Evolutionary conservation across 2,888 invertebrate genomes (phyloP).

Genomic region (Mesorhabditis spiculigera): DNA sequence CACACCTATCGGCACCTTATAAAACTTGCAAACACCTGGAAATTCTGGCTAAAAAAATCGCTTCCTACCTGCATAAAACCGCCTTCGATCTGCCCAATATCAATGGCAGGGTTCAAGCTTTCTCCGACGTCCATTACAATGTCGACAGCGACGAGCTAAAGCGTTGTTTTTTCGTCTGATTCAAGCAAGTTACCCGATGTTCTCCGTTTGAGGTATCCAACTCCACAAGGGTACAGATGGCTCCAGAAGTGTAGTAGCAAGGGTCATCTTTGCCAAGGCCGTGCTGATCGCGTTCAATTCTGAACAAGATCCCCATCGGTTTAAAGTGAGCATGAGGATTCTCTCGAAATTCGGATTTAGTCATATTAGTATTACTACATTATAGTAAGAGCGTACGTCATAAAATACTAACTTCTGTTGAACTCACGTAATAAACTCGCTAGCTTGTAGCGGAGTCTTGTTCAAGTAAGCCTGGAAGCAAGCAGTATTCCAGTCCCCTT

Average conservation of each 20-base stretch:
- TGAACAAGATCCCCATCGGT: slow-evolving; percentile 9
- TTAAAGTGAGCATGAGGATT: not conserved
- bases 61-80: slow-evolving; percentile 73
- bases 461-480: slow-evolving; percentile 22
- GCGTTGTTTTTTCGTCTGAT: not conserved
- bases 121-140: slow-evolving; percentile 94
- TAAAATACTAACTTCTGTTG: not conserved
- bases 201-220: slow-evolving; percentile 89
- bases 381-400: no score
- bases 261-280: slow-evolving; percentile 22
- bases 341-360: no score
- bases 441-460: slow-evolving; percentile 31
- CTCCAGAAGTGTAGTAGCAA: slow-evolving; percentile 80
- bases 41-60: not conserved
- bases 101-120: slow-evolving; percentile 90
- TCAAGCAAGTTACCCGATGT: slow-evolving; percentile 69
- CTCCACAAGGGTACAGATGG: slow-evolving; percentile 81
- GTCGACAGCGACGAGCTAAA: slow-evolving; percentile 75
- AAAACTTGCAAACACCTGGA: no score
- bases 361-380: no score
- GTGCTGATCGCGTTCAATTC: slow-evolving; percentile 27
- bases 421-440: slow-evolving; percentile 33
- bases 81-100: slow-evolving; percentile 93
- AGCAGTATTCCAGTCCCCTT: slow-evolving; percentile 27
- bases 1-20: not conserved